Conservation (phyloP, 2,888 invertebrate genomes). For the Operophtera brumata region DNA sequence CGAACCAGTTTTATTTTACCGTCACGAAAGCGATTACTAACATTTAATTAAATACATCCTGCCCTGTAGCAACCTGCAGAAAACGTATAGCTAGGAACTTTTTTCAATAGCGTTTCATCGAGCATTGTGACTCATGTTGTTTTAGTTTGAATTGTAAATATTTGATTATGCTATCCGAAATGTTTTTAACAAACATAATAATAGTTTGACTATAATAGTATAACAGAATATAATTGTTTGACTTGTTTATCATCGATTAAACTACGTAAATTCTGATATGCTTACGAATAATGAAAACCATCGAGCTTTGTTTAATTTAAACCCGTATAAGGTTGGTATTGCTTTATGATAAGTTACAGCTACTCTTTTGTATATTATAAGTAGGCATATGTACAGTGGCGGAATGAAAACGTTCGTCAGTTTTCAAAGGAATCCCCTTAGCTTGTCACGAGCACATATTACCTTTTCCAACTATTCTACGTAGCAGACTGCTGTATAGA, state of each 20-base stretch:
- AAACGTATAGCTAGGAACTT: too few relatives aligned
- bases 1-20: conserved; percentile 42
- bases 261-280: conserved; percentile 23
- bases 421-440: too few relatives aligned
- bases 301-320: conserved; percentile 21
- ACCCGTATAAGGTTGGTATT: conserved; percentile 33
- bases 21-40: conserved; percentile 49
- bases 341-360: conserved; percentile 37
- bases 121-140: conserved; percentile 3
- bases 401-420: too few relatives aligned
- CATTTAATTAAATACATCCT: conserved; percentile 44
- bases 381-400: conserved; percentile 3
- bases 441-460: too few relatives aligned
- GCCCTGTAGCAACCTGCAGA: background rate
- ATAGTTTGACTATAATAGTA: conserved; percentile 7
- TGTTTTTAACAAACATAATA: conserved; percentile 3
- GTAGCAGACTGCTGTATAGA: too few relatives aligned
- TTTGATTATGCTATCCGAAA: conserved; percentile 3
- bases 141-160: conserved; percentile 6
- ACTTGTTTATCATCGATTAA: conserved; percentile 22
- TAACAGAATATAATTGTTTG: too few relatives aligned
- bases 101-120: conserved; percentile 1
- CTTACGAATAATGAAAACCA: conserved; percentile 26
- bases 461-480: too few relatives aligned
- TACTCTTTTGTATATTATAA: conserved; percentile 30